A percentile compares a stretch with the other conserved stretches of the same genome.
These are phyloP conservation scores for Hyles euphorbiae DNA, from an alignment of 1,140 invertebrate genomes.

Conservation along the genomic window DNA sequence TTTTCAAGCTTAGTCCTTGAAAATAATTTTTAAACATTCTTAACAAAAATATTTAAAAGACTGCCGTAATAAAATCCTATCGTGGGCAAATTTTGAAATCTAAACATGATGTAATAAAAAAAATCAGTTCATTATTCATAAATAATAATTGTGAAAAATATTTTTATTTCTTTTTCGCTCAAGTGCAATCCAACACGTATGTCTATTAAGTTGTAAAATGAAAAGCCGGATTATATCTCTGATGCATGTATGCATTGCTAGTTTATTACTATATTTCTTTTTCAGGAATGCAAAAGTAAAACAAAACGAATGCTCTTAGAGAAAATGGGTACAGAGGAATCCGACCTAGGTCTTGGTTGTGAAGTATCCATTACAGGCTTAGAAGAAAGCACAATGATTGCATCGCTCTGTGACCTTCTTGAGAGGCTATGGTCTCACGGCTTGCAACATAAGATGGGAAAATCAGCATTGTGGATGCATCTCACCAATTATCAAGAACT, in stretches of 20 bases:
- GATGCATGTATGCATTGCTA: no score
- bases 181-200: no score
- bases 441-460: constrained; percentile 95
- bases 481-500: constrained; percentile 92
- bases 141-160: no score
- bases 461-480: constrained; percentile 96
- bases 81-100: no score
- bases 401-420: constrained; percentile 96
- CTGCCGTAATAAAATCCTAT: no score
- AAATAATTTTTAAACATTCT: no score
- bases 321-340: constrained; percentile 96
- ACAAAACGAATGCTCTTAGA: constrained; percentile 98
- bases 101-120: no score
- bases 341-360: constrained; percentile 80
- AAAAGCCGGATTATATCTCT: no score
- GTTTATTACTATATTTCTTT: constrained; percentile 12
- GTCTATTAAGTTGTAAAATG: no score
- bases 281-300: constrained; percentile 91
- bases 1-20: background rate
- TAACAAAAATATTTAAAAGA: no score
- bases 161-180: no score
- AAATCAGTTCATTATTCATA: no score
- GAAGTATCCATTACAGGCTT: constrained; percentile 80
- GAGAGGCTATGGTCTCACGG: constrained; percentile 99
- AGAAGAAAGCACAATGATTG: constrained; percentile 98